These are phyloP conservation scores for Trisateles emortualis DNA, from an alignment of 2,888 invertebrate genomes.

Conservation along the genomic window DNA sequence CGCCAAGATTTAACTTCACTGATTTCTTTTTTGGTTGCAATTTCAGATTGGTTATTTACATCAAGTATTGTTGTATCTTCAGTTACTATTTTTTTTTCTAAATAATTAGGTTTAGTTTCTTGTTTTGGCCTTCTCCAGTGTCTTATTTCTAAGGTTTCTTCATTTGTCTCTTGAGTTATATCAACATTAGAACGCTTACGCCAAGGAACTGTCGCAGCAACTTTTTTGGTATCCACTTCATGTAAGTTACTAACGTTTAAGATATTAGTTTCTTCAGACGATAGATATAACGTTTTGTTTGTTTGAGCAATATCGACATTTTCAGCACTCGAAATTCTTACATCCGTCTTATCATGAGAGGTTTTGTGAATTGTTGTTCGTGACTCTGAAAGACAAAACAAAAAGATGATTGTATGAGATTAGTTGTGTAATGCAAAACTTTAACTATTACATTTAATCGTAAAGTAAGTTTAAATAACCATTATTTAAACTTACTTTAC, in stretches of 20 bases:
- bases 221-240: constrained; percentile 65
- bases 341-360: constrained; percentile 63
- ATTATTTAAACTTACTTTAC: too few species aligned
- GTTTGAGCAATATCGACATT: constrained; percentile 50
- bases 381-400: constrained; percentile 63
- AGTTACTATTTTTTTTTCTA: constrained; percentile 39
- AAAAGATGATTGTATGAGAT: not conserved
- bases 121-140: constrained; percentile 62
- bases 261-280: constrained; percentile 76
- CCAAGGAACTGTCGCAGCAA: constrained; percentile 68
- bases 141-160: constrained; percentile 52
- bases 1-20: constrained; percentile 58
- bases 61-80: constrained; percentile 52
- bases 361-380: constrained; percentile 62
- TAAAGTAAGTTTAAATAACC: too few species aligned
- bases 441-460: not conserved
- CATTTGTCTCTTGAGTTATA: constrained; percentile 37
- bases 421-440: not conserved
- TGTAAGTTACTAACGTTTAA: constrained; percentile 66
- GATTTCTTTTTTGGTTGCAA: constrained; percentile 35
- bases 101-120: constrained; percentile 22
- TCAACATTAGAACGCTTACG: constrained; percentile 58
- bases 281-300: constrained; percentile 60
- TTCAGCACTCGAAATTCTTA: constrained; percentile 46
- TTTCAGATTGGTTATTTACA: constrained; percentile 28